Percentiles rank a stretch among this genome's conserved stretches.
Evolutionary conservation across 2,797 vertebrate genomes (phyloP).

Genomic region (Sebastes baramenuke): DNA sequence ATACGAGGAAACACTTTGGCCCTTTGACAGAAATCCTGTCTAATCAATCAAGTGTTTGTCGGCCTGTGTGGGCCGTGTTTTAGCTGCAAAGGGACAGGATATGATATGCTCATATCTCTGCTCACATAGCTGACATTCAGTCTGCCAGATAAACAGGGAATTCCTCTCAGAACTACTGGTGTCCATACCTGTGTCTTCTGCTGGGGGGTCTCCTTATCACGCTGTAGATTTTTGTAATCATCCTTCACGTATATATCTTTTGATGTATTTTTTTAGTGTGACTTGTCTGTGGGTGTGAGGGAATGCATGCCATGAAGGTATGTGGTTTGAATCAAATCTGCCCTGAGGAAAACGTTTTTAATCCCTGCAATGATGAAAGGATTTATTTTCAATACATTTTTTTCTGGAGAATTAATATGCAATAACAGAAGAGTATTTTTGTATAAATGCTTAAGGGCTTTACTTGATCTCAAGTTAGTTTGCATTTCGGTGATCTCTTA

Average conservation of each 20-base stretch:
- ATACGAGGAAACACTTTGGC: constrained; percentile 60
- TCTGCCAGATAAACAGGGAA: constrained; percentile 59
- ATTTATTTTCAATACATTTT: constrained; percentile 59
- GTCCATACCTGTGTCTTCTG: constrained; percentile 24
- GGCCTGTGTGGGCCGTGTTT: constrained; percentile 63
- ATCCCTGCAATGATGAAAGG: constrained; percentile 40
- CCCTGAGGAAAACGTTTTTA: constrained; percentile 21
- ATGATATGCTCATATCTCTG: constrained; percentile 62
- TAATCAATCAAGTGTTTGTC: constrained; percentile 55
- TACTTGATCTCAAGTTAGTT: constrained; percentile 47
- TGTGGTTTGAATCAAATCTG: constrained; percentile 29
- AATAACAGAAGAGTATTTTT: constrained; percentile 47
- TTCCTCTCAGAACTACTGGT: constrained; percentile 35
- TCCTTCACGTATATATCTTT: constrained; percentile 3
- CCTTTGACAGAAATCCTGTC: constrained; percentile 48
- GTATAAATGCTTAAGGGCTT: constrained; percentile 49
- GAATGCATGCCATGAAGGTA: not conserved
- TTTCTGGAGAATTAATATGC: constrained; percentile 56
- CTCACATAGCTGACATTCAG: constrained; percentile 67
- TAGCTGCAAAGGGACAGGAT: constrained; percentile 34
- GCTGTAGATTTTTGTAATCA: constrained; percentile 19
- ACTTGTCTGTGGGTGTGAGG: not conserved
- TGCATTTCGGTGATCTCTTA: constrained; percentile 47
- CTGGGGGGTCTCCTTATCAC: constrained; percentile 3
- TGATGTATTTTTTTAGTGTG: not conserved